Base-by-base conservation (phyloP, 2,113 vertebrate genomes). In the Tinamus guttatus region DNA sequence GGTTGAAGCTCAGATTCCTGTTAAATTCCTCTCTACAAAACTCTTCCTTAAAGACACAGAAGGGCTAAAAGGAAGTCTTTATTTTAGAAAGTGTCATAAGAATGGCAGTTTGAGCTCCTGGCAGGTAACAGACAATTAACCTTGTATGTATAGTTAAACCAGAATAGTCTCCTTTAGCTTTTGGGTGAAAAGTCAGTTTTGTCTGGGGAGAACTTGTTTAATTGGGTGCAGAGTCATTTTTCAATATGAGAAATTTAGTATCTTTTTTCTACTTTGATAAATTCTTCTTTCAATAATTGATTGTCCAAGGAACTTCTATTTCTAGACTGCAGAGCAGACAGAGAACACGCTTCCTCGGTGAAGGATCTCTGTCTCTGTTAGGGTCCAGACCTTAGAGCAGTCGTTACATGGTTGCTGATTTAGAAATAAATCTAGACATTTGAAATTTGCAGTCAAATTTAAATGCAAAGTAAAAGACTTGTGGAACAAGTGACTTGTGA, bases 211-310 rank as follows among this genome's bases (percentile, higher is more conserved):
- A 52, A 36, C 52, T 28, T 40, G 56, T 47, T 74, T 91, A 91
- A 86, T 82, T 90, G 82, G 56, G 25, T 74, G 40, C 68, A 73
- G 49, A n/a, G 85, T 86, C 60, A 94, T 64, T 81, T 91, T 95
- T 75, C 79, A 85, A 1, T 89, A 71, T 6, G 63, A 22, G 28
- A 14, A 5, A 18, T 43, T 92, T 93, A 87, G 32, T 65, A 70
- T 78, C 91, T 91, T 51, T 75, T 78, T 82, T 27, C 51, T 90
- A 70, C 87, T 95, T 68, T 82, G 76, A 95, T 74, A 86, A 86
- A 76, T 80, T 89, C 24, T 88, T 70, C 22, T 71, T 86, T 68
- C n/a, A 0, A 0, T 87, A 82, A 85, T 41, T 94, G 84, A 73
- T 87, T 94, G 89, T 91, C 70, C 77, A 70, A 94, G 43, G 45